phyloP scores from a whole-genome alignment of 2,888 invertebrate species.

The Nephrotoma guestfalica region DNA sequence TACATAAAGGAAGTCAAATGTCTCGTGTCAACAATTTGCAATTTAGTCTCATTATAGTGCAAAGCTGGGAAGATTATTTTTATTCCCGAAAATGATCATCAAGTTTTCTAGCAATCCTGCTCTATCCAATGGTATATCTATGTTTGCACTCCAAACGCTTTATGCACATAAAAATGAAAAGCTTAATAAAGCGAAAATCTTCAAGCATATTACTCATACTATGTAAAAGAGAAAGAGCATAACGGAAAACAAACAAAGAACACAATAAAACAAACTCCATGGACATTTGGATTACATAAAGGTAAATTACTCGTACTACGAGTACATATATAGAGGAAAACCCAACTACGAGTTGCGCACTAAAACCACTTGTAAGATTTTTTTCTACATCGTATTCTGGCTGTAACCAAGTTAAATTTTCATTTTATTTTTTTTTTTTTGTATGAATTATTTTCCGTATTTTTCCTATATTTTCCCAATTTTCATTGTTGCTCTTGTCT shows the following conservation, averaged over 20 bases:
- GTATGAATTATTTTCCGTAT: not conserved
- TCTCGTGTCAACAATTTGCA: no score
- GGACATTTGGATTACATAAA: not conserved
- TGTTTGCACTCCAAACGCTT: not conserved
- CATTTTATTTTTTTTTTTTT: no score
- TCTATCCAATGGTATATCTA: not conserved
- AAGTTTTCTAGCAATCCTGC: not conserved
- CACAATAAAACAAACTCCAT: not conserved
- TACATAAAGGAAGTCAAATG: no score
- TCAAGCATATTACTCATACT: not conserved
- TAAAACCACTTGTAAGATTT: constrained; percentile 1
- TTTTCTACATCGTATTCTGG: not conserved
- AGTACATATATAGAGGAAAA: not conserved
- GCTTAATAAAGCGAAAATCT: not conserved
- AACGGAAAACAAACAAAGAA: not conserved
- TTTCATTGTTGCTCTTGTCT: not conserved
- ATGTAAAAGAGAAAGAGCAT: not conserved
- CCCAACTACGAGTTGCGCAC: not conserved
- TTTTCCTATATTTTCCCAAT: not conserved
- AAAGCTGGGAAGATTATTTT: no score
- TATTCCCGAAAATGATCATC: not conserved
- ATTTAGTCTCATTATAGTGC: no score
- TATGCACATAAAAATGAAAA: not conserved
- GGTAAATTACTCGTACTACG: not conserved
- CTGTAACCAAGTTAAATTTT: not conserved